These are phyloP conservation scores for Meteorus cinctellus DNA, from an alignment of 2,888 invertebrate species.

Conservation along the genomic window DNA sequence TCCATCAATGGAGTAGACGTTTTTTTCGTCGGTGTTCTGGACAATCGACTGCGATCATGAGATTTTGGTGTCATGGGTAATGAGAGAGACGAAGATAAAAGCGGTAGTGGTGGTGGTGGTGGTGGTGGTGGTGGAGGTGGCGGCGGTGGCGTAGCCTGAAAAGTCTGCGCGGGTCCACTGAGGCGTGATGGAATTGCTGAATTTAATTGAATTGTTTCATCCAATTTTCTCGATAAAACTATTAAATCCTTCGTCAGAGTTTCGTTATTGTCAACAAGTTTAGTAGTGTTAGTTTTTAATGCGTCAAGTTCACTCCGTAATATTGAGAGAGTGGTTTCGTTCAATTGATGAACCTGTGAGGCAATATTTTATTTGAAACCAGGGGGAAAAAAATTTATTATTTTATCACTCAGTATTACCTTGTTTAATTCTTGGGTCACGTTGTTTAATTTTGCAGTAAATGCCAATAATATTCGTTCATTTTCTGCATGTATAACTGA, in stretches of 20 bases:
- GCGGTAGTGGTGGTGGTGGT: conserved; percentile 51
- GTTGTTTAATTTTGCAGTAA: conserved; percentile 54
- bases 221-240: conserved; percentile 51
- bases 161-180: conserved; percentile 15
- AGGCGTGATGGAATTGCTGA: conserved; percentile 11
- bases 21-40: conserved; percentile 58
- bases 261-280: conserved; percentile 56
- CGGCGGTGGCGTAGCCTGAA: conserved; percentile 46
- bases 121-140: conserved; percentile 56
- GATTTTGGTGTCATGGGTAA: conserved; percentile 54
- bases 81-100: conserved; percentile 31
- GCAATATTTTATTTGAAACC: conserved; percentile 20
- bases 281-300: conserved; percentile 53
- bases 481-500: conserved; percentile 45
- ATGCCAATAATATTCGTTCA: conserved; percentile 47
- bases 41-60: conserved; percentile 49
- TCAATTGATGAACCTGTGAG: conserved; percentile 55
- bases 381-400: neutral
- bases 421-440: conserved; percentile 58
- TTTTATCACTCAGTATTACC: conserved; percentile 43
- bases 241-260: conserved; percentile 57
- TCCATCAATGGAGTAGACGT: conserved; percentile 58
- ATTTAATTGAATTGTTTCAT: conserved; percentile 44
- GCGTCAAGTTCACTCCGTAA: conserved; percentile 56
- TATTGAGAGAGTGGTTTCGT: conserved; percentile 51